A percentile compares a stretch with the other conserved stretches of the same genome.
These are phyloP conservation scores for Dichetophora obliterata DNA, from an alignment of 2,888 invertebrate species.

Conservation along the genomic window DNA sequence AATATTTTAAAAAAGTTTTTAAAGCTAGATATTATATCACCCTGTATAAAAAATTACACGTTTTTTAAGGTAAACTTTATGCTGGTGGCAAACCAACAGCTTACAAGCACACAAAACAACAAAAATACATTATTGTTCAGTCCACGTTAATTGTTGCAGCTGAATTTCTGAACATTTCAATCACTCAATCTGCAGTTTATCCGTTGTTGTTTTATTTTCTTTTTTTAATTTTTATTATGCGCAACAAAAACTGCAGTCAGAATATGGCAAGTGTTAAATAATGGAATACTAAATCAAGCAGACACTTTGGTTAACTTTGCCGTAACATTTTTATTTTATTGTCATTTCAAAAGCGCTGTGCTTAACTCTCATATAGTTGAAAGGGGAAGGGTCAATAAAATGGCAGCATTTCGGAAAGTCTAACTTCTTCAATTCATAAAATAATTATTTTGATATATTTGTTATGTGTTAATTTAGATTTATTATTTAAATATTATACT, in stretches of 20 bases:
- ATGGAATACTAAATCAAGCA: constrained; percentile 15
- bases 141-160: constrained; percentile 21
- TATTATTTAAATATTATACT: too few relatives aligned
- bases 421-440: too few relatives aligned
- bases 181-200: background rate
- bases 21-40: too few relatives aligned
- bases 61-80: too few relatives aligned
- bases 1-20: too few relatives aligned
- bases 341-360: background rate
- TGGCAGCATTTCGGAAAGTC: too few relatives aligned
- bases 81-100: background rate
- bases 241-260: constrained; percentile 10
- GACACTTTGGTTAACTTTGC: background rate
- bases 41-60: too few relatives aligned
- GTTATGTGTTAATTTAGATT: too few relatives aligned
- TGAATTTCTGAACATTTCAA: constrained; percentile 19
- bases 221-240: background rate
- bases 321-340: background rate
- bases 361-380: too few relatives aligned
- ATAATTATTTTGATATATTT: too few relatives aligned
- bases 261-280: constrained; percentile 31
- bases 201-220: background rate
- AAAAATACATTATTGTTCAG: background rate
- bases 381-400: too few relatives aligned
- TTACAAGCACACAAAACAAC: background rate